These are phyloP conservation scores for Orientallactaga sibirica DNA, from an alignment of 2,797 vertebrate genomes.

Conservation along the genomic window DNA sequence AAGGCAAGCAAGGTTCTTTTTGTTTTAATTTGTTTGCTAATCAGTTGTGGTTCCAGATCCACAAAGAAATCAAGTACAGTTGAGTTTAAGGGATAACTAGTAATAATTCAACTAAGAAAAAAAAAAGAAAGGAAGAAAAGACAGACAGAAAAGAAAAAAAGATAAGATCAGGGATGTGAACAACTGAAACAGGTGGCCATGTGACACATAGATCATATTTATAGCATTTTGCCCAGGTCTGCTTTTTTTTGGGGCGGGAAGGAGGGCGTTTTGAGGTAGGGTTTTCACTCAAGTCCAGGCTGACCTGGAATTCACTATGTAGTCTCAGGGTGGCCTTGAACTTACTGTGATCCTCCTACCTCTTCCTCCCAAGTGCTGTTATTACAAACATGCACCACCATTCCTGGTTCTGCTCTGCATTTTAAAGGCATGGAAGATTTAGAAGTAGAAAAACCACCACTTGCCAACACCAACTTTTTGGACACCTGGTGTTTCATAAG, in stretches of 20 bases:
- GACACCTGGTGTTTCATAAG: background rate
- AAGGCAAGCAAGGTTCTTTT: background rate
- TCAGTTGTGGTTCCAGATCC: background rate
- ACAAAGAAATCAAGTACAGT: constrained; percentile 26
- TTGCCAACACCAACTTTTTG: background rate
- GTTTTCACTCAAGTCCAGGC: too few species aligned
- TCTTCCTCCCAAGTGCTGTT: too few species aligned
- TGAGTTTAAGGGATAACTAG: background rate
- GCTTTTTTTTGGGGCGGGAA: too few species aligned
- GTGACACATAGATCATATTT: background rate
- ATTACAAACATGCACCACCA: too few species aligned
- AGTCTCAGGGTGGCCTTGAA: too few species aligned
- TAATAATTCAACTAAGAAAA: constrained; percentile 2
- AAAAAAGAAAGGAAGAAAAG: too few species aligned
- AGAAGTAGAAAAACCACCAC: background rate
- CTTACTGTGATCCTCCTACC: too few species aligned
- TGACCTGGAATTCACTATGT: too few species aligned
- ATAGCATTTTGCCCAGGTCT: background rate
- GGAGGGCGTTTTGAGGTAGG: too few species aligned
- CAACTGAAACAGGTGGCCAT: background rate
- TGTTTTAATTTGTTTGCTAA: too few species aligned
- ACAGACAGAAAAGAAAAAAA: background rate
- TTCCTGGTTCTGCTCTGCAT: too few species aligned
- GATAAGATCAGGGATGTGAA: background rate
- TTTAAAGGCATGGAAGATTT: background rate